phyloP scores from a whole-genome alignment of 2,113 vertebrate species.

The Tyrannus savana region DNA sequence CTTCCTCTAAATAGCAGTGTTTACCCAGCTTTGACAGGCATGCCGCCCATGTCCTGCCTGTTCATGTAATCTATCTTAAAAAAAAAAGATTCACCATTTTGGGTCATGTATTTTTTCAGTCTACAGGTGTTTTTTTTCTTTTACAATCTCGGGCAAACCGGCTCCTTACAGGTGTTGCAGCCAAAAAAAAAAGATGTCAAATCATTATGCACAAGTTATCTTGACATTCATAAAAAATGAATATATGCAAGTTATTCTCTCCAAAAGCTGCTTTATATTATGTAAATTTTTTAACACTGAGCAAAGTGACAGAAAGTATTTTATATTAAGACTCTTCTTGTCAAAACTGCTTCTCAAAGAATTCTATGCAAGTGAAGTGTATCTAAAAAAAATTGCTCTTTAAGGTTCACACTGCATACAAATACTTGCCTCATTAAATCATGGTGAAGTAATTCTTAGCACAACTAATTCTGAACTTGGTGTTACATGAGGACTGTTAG shows the following conservation, averaged over 20 bases:
- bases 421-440: conserved; percentile 23
- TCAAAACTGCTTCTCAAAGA: conserved; percentile 55
- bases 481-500: neutral
- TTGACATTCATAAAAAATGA: conserved; percentile 51
- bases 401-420: conserved; percentile 39
- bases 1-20: neutral
- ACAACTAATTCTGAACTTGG: conserved; percentile 4
- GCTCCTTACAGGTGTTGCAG: neutral
- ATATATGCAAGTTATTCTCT: conserved; percentile 61
- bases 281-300: conserved; percentile 56
- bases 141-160: neutral
- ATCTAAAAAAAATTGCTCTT: conserved; percentile 15
- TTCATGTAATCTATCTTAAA: neutral
- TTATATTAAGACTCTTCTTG: conserved; percentile 60
- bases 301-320: conserved; percentile 58
- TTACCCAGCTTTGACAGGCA: conserved; percentile 9
- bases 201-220: conserved; percentile 39
- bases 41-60: neutral
- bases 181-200: conserved; percentile 6
- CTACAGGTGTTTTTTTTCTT: neutral
- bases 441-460: neutral
- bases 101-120: neutral
- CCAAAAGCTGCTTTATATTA: conserved; percentile 51
- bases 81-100: neutral
- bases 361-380: conserved; percentile 24